Conservation (phyloP, 2,797 vertebrate species). For the Erethizon dorsatum region DNA sequence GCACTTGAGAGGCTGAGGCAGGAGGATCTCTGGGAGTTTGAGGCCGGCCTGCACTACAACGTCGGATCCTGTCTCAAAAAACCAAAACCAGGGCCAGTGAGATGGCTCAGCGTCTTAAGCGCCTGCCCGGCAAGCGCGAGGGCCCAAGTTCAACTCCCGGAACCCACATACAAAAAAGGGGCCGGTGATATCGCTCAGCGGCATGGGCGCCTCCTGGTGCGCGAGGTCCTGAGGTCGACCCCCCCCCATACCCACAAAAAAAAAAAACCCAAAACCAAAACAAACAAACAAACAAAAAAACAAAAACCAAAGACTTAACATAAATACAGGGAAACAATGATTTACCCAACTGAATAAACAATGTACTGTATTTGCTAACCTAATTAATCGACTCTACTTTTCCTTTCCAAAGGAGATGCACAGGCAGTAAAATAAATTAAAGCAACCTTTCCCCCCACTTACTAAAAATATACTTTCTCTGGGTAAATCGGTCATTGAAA, state of each 20-base stretch:
- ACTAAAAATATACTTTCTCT: slow-evolving; percentile 78
- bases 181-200: no score
- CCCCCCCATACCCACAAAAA: no score
- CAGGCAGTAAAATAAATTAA: slow-evolving; percentile 81
- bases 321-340: slow-evolving; percentile 61
- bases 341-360: slow-evolving; percentile 71
- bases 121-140: no score
- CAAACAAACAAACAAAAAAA: neutral
- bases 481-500: slow-evolving; percentile 77
- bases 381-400: slow-evolving; percentile 80
- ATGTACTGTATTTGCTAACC: slow-evolving; percentile 75
- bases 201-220: no score
- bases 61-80: neutral
- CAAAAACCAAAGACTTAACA: neutral
- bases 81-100: no score
- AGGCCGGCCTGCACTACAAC: neutral
- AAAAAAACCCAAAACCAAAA: neutral
- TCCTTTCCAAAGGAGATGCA: slow-evolving; percentile 76
- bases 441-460: slow-evolving; percentile 34
- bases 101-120: no score
- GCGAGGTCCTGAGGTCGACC: no score
- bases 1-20: neutral
- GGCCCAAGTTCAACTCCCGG: no score
- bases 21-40: neutral
- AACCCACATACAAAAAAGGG: no score